Base-by-base conservation (phyloP, 2,888 invertebrate species). In the Chironomus riparius region DNA sequence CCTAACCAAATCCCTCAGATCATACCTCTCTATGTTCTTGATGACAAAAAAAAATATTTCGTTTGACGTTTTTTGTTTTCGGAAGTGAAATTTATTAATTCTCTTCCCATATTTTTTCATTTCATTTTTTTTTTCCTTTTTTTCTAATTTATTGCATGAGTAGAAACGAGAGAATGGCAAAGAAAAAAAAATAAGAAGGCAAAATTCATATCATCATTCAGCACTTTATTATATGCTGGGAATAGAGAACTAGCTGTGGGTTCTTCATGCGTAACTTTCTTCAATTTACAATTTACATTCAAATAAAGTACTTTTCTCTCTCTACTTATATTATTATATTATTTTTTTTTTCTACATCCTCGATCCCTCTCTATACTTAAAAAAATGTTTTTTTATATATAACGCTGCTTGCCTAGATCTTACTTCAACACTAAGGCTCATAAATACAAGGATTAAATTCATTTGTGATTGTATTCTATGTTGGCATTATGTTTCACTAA, bases 271-370 rank as follows among this genome's bases (percentile, higher is more conserved):
- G 62, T 73, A 73, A 73, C 72, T 73, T 73, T 73, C 61, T 73
- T 73, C 62, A 73, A 73, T 73, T 62, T 73, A 73, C 62, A 62
- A 62, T 73, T 73, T 73, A 73, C 72, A 73, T 73, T 73, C 62
- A 73, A 73, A 73, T 73, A 73, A 73, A 73, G 72, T 73, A 62
- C 72, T 73, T 61, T 73, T 56, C 56, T 56, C 56, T 56, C 7
- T 15, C 13, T n/a, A n/a, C 50, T 15, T 15, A n/a, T 15, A n/a
- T 3, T n/a, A 13, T 50, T 15, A n/a, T 15, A 2, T 4, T 50
- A 5, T 56, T 56, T n/a, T 56, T 15, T 7, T 56, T 4, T 15
- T 56, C 56, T 18, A 15, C 56, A 56, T 56, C 15, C 56, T 3
- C 56, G n/a, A n/a, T 15, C 18, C 56, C n/a, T 56, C 56, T 56